Percentiles rank a stretch among this genome's conserved stretches.
Conservation (phyloP, 2,113 vertebrate genomes). For the Acanthisitta chloris region DNA sequence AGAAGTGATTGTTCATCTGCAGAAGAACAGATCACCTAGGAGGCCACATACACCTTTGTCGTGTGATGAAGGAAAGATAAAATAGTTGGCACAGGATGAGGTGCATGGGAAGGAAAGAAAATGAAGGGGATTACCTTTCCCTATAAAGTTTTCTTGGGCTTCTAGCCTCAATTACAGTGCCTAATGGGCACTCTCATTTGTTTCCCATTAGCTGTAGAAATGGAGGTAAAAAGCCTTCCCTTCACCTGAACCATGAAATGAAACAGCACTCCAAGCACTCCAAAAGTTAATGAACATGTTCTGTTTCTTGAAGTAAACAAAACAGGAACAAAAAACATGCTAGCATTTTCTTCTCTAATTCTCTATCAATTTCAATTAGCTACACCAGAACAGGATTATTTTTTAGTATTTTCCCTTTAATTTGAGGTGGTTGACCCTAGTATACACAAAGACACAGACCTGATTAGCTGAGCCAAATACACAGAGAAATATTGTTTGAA, state of each 20-base stretch:
- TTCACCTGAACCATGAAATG: not conserved
- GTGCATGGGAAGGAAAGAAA: not conserved
- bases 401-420: not conserved
- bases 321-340: not conserved
- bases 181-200: not conserved
- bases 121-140: not conserved
- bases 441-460: not conserved
- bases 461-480: not conserved
- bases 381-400: not conserved
- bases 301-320: not conserved
- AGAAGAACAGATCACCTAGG: not conserved
- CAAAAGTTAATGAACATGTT: not conserved
- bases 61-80: not conserved
- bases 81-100: not conserved
- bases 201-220: not conserved
- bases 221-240: rapidly evolving
- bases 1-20: not conserved
- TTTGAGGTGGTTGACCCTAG: not conserved
- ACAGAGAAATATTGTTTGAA: not conserved
- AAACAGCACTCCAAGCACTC: not conserved
- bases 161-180: not conserved
- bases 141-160: not conserved
- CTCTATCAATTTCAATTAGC: not conserved
- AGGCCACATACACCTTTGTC: not conserved
- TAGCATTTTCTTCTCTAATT: not conserved